phyloP scores from a whole-genome alignment of 2,888 invertebrate genomes.

The Brachylomia viminalis region DNA sequence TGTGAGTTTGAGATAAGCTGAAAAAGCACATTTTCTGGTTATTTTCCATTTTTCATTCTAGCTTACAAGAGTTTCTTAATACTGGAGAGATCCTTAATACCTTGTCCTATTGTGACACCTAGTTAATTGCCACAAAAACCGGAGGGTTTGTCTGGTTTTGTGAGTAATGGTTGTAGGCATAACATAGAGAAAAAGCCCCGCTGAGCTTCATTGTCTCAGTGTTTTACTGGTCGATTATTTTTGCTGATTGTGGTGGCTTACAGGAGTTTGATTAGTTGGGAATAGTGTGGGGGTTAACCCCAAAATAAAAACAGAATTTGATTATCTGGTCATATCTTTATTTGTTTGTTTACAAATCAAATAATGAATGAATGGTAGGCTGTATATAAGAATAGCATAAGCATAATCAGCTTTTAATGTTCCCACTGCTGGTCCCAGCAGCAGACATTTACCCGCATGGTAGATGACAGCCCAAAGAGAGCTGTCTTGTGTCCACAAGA shows the following conservation, averaged over 20 bases:
- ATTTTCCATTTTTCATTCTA: too few species aligned
- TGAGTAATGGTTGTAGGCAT: background rate
- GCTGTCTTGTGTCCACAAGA: too few species aligned
- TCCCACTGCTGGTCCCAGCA: too few species aligned
- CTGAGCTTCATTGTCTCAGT: background rate
- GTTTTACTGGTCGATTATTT: background rate
- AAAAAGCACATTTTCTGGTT: background rate
- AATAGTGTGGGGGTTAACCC: too few species aligned
- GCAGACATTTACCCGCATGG: too few species aligned
- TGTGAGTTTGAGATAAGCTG: constrained; percentile 70
- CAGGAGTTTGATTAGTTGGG: background rate
- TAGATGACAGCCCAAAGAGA: too few species aligned
- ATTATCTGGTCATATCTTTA: too few species aligned
- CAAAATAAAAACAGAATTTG: background rate
- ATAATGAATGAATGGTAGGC: too few species aligned
- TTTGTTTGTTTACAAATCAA: too few species aligned
- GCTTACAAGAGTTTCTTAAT: background rate
- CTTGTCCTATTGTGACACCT: background rate
- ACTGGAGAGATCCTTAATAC: background rate
- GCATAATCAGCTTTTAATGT: too few species aligned
- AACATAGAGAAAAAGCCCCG: background rate
- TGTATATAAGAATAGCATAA: too few species aligned
- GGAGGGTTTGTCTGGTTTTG: background rate
- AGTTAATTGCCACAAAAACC: background rate
- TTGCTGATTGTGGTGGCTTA: background rate